A percentile compares a stretch with the other conserved stretches of the same genome.
Evolutionary conservation across 30 jellyfish, hydroid and myxozoan genomes (phyloP).

Genomic region (Pseudorhiza aurosa): DNA sequence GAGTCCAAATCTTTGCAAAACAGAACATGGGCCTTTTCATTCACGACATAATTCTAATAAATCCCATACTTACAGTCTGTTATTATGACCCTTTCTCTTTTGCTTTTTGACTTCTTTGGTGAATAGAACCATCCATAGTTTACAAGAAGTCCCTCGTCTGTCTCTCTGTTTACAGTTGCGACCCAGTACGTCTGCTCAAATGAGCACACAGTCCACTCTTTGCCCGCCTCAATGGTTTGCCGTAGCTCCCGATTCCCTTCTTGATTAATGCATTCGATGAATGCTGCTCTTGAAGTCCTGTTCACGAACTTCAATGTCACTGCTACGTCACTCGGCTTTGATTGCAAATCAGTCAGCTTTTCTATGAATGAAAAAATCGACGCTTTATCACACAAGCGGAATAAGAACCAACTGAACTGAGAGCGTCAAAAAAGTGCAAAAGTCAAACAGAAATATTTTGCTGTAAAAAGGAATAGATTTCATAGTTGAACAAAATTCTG

Average conservation of each 20-base stretch:
- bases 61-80: constrained; percentile 93
- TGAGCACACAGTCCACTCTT: constrained; percentile 83
- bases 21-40: too few relatives aligned
- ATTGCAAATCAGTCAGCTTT: constrained; percentile 78
- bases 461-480: too few relatives aligned
- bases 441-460: too few relatives aligned
- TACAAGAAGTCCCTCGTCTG: constrained; percentile 89
- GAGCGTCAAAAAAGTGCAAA: too few relatives aligned
- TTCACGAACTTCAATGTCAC: constrained; percentile 84
- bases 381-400: too few relatives aligned
- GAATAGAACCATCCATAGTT: constrained; percentile 97
- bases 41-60: too few relatives aligned
- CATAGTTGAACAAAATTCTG: too few relatives aligned
- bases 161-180: constrained; percentile 82
- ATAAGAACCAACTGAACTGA: too few relatives aligned
- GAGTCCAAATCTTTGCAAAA: too few relatives aligned
- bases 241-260: constrained; percentile 76
- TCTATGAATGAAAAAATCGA: constrained; percentile 26
- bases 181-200: constrained; percentile 89
- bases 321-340: constrained; percentile 63
- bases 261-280: constrained; percentile 59
- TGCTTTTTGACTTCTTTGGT: constrained; percentile 81
- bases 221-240: constrained; percentile 76
- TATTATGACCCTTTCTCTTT: constrained; percentile 78
- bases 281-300: constrained; percentile 84